Evolutionary conservation across 2,113 vertebrate genomes (phyloP).

Genomic region (Rhineura floridana): DNA sequence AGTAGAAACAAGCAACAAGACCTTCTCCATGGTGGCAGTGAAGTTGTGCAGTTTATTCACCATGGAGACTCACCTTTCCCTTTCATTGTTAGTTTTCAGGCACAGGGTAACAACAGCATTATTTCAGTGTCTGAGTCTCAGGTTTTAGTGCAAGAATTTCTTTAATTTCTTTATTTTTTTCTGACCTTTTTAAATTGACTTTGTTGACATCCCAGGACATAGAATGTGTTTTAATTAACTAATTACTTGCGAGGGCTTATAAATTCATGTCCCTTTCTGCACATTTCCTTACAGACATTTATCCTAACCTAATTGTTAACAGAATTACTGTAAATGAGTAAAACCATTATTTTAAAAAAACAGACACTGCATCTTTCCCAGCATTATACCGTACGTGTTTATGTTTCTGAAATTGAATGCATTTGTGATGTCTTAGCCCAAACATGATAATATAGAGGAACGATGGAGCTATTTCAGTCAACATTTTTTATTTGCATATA

Average conservation of each 20-base stretch:
- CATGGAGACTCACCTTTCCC: conserved; percentile 5
- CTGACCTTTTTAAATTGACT: not conserved
- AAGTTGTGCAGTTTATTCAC: not conserved
- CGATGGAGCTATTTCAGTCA: not conserved
- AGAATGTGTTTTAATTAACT: too few relatives aligned
- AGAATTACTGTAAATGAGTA: conserved; percentile 1
- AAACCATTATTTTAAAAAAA: not conserved
- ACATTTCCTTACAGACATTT: not conserved
- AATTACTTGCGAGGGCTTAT: not conserved
- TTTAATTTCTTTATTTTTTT: not conserved
- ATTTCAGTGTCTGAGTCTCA: not conserved
- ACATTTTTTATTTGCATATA: not conserved
- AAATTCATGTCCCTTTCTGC: not conserved
- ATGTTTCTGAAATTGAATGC: not conserved
- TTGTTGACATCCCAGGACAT: not conserved
- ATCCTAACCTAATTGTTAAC: not conserved
- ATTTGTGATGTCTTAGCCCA: not conserved
- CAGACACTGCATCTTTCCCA: not conserved
- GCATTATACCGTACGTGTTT: not conserved
- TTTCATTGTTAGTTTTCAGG: not conserved
- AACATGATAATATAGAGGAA: not conserved
- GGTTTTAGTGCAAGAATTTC: not conserved
- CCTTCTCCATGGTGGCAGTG: not conserved
- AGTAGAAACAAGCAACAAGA: not conserved
- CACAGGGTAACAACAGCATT: not conserved